A percentile compares a stretch with the other conserved stretches of the same genome.
Evolutionary conservation across 2,113 vertebrate species (phyloP).

Genomic region (Cololabis saira): DNA sequence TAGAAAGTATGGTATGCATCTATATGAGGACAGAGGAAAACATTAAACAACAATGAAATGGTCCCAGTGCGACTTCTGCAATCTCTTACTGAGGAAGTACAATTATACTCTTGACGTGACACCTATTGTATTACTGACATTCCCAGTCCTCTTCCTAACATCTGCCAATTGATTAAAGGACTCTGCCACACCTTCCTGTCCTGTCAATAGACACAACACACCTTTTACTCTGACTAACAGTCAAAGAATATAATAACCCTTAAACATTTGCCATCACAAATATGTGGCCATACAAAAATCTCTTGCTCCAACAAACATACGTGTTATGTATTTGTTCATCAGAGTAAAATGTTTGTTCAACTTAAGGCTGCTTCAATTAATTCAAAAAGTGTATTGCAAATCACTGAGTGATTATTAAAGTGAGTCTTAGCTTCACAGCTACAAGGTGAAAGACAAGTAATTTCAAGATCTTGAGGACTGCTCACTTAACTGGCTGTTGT

Average conservation of each 20-base stretch:
- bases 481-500: constrained; percentile 3
- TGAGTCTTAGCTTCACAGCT: neutral
- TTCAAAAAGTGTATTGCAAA: neutral
- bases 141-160: constrained; percentile 7
- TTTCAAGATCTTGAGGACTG: neutral
- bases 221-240: too few relatives aligned
- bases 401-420: too few relatives aligned
- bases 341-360: neutral
- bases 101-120: neutral
- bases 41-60: neutral
- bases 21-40: too few relatives aligned
- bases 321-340: too few relatives aligned
- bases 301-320: too few relatives aligned
- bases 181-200: constrained; percentile 24
- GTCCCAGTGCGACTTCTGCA: neutral
- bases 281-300: too few relatives aligned
- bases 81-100: neutral
- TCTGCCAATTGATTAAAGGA: constrained; percentile 21
- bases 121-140: neutral
- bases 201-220: too few relatives aligned
- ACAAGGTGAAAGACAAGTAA: neutral
- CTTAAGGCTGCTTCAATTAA: neutral
- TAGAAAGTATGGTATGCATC: neutral
- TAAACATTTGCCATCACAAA: too few relatives aligned
- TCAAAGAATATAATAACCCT: too few relatives aligned